These are phyloP conservation scores for Diglossa brunneiventris DNA, from an alignment of 2,113 vertebrate genomes.

Conservation along the genomic window DNA sequence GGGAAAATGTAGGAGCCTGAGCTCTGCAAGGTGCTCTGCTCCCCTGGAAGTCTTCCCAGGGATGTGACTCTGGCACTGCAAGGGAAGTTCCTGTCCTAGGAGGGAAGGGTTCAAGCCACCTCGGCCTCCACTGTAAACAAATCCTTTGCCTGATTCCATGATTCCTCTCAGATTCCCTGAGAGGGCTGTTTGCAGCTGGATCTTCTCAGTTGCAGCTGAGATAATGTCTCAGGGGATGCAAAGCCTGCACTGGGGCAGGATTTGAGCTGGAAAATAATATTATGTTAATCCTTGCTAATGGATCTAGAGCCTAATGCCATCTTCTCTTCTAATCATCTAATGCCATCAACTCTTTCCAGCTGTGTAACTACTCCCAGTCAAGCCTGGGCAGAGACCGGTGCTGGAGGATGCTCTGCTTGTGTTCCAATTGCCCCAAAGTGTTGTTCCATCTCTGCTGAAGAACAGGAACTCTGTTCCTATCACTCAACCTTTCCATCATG, in stretches of 20 bases:
- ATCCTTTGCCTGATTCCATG: not conserved
- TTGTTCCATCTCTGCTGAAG: not conserved
- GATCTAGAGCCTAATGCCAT: not conserved
- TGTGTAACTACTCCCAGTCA: not conserved
- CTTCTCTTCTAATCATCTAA: not conserved
- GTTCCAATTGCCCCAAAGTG: fast-evolving
- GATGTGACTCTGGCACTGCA: not conserved
- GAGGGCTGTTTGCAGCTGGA: not conserved
- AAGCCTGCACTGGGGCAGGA: not conserved
- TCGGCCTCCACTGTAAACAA: not conserved
- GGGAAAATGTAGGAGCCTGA: not conserved
- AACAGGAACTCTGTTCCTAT: not conserved
- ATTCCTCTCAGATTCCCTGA: not conserved
- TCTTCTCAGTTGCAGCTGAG: not conserved
- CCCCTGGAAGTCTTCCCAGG: not conserved
- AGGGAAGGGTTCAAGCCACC: not conserved
- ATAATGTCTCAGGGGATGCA: not conserved
- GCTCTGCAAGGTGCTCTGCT: not conserved
- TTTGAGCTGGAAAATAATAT: not conserved
- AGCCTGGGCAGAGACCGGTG: not conserved
- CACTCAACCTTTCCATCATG: not conserved
- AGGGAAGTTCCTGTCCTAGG: not conserved
- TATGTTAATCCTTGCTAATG: not conserved
- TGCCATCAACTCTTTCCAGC: not conserved
- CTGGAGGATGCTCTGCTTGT: not conserved